Evolutionary conservation across 2,888 invertebrate species (phyloP).

Genomic region (Pardosa pseudoannulata): DNA sequence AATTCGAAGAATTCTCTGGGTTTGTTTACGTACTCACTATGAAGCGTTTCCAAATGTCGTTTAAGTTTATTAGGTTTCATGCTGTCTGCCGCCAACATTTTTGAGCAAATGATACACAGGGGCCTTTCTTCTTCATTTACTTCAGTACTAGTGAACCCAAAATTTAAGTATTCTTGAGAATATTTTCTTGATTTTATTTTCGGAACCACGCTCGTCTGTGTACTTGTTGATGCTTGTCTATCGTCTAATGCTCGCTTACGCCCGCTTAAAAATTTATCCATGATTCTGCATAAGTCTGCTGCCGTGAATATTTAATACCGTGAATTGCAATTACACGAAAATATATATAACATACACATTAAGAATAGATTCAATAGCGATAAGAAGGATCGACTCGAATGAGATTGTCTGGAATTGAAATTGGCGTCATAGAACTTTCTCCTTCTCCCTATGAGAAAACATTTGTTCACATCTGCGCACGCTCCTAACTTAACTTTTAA

Average conservation of each 20-base stretch:
- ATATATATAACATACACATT: no score
- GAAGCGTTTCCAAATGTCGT: conserved; percentile 20
- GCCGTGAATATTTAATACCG: no score
- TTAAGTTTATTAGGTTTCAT: conserved; percentile 15
- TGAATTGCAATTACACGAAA: no score
- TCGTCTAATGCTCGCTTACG: conserved; percentile 22
- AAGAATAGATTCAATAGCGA: no score
- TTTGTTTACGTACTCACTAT: conserved; percentile 5
- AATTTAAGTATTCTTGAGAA: conserved; percentile 6
- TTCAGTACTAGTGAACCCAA: conserved; percentile 21
- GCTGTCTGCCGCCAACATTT: conserved; percentile 13
- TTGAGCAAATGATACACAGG: conserved; percentile 18
- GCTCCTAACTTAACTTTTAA: no score
- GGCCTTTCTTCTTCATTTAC: conserved; percentile 29
- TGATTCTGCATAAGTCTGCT: no score
- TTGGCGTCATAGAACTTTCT: no score
- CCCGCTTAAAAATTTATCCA: no score
- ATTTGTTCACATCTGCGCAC: no score
- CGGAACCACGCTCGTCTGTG: conserved; percentile 4
- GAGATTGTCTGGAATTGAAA: no score
- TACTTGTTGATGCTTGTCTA: conserved; percentile 24
- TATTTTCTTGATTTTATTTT: conserved; percentile 11
- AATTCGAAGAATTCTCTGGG: background rate
- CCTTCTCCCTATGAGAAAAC: no score
- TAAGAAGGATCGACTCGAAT: no score